Conservation (phyloP, 2,113 vertebrate genomes). For the Desmodus rotundus region DNA sequence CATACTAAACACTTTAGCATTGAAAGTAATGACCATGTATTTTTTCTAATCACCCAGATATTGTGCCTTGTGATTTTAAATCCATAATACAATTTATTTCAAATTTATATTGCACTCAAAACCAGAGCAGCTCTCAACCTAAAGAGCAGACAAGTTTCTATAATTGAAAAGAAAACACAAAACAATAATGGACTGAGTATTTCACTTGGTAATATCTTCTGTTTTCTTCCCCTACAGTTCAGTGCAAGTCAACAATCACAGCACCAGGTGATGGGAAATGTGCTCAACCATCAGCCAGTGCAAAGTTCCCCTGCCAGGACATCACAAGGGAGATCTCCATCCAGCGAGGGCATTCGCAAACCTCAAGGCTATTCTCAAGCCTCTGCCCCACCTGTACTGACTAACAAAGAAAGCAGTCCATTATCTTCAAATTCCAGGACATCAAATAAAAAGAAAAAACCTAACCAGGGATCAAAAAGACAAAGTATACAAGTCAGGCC, state of each 20-base stretch:
- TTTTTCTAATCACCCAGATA: not conserved
- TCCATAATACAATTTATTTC: not conserved
- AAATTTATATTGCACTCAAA: constrained; percentile 5
- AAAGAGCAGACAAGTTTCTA: not conserved
- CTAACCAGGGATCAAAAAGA: not conserved
- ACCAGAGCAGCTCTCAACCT: not conserved
- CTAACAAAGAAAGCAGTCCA: not conserved
- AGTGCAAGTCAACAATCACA: constrained; percentile 12
- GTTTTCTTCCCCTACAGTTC: not conserved
- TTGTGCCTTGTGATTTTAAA: not conserved
- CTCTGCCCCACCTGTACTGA: not conserved
- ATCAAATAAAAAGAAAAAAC: not conserved
- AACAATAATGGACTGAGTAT: not conserved
- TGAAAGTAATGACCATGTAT: not conserved
- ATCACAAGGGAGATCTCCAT: not conserved
- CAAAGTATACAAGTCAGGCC: not conserved
- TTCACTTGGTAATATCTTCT: not conserved
- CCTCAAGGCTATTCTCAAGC: not conserved
- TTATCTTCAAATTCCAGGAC: not conserved
- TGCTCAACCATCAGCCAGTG: not conserved
- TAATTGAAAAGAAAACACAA: not conserved
- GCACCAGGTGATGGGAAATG: not conserved
- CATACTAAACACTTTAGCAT: not conserved
- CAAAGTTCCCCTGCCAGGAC: not conserved
- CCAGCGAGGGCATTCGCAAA: not conserved